These are phyloP conservation scores for Osmoderma eremita DNA, from an alignment of 2,888 invertebrate genomes.

Conservation along the genomic window DNA sequence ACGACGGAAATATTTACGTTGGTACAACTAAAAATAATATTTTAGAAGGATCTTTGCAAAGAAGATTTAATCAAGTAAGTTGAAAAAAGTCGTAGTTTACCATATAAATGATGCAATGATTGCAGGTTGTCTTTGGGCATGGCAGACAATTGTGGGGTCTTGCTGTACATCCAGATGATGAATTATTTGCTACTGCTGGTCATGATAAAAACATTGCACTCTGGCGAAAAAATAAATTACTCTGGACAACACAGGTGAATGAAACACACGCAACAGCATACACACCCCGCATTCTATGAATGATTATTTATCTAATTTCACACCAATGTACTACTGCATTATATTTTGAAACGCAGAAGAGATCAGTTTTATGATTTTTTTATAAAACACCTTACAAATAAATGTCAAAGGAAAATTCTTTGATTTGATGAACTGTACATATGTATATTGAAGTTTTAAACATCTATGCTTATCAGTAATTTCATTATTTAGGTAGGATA, in stretches of 20 bases:
- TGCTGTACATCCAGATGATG: constrained; percentile 90
- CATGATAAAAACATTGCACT: constrained; percentile 90
- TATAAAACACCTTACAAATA: too few relatives aligned
- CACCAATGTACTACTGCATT: too few relatives aligned
- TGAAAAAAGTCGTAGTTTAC: not conserved
- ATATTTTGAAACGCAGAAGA: too few relatives aligned
- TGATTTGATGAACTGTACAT: too few relatives aligned
- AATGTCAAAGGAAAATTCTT: too few relatives aligned
- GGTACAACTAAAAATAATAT: constrained; percentile 91
- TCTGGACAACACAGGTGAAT: constrained; percentile 84
- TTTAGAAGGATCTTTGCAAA: constrained; percentile 88
- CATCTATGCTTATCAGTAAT: too few relatives aligned
- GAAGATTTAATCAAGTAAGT: constrained; percentile 81
- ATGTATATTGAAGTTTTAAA: too few relatives aligned
- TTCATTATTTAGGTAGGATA: constrained; percentile 72
- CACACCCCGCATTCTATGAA: too few relatives aligned
- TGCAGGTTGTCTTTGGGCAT: constrained; percentile 85
- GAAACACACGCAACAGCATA: too few relatives aligned
- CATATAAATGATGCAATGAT: constrained; percentile 31
- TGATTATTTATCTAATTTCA: not conserved
- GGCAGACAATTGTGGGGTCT: constrained; percentile 88
- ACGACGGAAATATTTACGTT: constrained; percentile 91
- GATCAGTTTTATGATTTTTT: too few relatives aligned
- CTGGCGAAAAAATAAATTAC: constrained; percentile 88
- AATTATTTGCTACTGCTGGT: constrained; percentile 91